Conservation (phyloP, 2,797 vertebrate species). For the Lophius americanus region DNA sequence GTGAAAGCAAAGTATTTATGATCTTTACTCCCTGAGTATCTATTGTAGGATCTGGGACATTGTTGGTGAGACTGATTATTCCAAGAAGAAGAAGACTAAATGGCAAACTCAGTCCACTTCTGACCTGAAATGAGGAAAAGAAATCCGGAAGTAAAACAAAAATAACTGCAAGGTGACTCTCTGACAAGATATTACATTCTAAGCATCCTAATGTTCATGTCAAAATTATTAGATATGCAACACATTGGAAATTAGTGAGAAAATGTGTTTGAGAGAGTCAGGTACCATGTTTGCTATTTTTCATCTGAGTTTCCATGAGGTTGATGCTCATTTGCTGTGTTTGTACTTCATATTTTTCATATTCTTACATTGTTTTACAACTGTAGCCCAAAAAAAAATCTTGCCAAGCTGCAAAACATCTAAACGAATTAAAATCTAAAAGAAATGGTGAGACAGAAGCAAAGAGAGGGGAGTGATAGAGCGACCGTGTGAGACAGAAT, state of each 20-base stretch:
- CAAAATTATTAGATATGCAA: constrained; percentile 30
- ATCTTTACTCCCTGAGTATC: constrained; percentile 43
- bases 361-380: background rate
- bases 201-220: constrained; percentile 9
- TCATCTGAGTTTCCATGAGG: constrained; percentile 12
- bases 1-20: constrained; percentile 69
- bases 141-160: constrained; percentile 26
- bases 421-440: constrained; percentile 46
- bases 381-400: constrained; percentile 22
- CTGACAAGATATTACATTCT: background rate
- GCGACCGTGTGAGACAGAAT: constrained; percentile 5
- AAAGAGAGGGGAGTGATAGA: constrained; percentile 33
- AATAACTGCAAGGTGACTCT: background rate
- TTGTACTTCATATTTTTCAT: background rate
- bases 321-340: constrained; percentile 11
- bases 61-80: constrained; percentile 36
- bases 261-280: constrained; percentile 10
- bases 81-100: constrained; percentile 26
- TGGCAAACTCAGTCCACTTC: constrained; percentile 18
- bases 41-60: constrained; percentile 29
- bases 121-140: constrained; percentile 29
- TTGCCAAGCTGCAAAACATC: constrained; percentile 30
- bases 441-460: constrained; percentile 34
- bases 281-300: constrained; percentile 38
- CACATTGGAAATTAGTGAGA: background rate